Evolutionary conservation across 2,113 vertebrate species (phyloP).

Genomic region (Tragelaphus buxtoni): DNA sequence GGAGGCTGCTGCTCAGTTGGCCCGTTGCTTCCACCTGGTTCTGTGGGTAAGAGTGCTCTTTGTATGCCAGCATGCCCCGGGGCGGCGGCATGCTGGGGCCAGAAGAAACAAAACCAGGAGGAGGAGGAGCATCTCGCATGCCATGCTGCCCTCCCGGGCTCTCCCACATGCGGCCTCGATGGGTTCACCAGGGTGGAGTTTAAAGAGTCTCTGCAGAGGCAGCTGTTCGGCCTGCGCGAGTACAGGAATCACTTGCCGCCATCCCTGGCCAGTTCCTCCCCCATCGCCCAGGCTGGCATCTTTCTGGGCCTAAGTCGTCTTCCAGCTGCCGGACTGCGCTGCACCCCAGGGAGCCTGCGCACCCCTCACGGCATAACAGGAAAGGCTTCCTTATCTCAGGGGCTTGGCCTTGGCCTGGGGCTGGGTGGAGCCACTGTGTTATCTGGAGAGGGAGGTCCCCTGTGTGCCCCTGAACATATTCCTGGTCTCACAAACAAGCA

Average conservation of each 20-base stretch:
- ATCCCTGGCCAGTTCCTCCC: constrained; percentile 10
- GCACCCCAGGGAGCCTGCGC: background rate
- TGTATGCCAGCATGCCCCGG: constrained; percentile 79
- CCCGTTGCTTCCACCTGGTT: constrained; percentile 85
- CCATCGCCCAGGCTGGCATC: background rate
- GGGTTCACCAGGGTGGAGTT: constrained; percentile 83
- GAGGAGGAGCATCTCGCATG: constrained; percentile 77
- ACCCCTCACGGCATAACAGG: background rate
- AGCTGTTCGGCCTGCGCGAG: constrained; percentile 80
- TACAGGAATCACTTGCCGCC: constrained; percentile 57
- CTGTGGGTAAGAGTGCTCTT: constrained; percentile 69
- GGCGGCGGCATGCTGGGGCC: constrained; percentile 79
- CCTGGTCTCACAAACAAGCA: background rate
- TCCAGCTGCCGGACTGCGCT: background rate
- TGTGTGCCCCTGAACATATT: background rate
- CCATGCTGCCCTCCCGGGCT: constrained; percentile 82
- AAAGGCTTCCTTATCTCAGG: background rate
- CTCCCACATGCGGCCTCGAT: constrained; percentile 80
- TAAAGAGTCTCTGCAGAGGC: constrained; percentile 87
- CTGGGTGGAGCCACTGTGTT: background rate
- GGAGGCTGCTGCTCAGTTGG: constrained; percentile 75
- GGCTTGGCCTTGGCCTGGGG: background rate
- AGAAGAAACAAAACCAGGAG: constrained; percentile 78
- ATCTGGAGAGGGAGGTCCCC: background rate
- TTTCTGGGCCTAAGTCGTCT: constrained; percentile 1